Evolutionary conservation across 1,140 invertebrate genomes (phyloP).

Genomic region (Proctacanthus coquilletti): DNA sequence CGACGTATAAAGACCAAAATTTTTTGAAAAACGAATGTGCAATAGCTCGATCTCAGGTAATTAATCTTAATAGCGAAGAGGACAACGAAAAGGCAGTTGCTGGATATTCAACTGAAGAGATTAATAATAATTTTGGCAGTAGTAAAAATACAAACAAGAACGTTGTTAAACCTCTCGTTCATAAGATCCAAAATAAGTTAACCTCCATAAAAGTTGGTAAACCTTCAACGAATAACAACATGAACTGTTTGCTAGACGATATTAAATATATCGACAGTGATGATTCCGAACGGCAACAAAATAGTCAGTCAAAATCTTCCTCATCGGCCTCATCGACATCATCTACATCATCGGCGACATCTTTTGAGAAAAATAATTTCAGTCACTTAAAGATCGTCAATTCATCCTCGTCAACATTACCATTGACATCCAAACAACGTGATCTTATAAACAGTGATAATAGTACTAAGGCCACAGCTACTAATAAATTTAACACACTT

Average conservation of each 20-base stretch:
- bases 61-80: constrained; percentile 6
- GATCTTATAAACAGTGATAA: not conserved
- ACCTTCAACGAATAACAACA: constrained; percentile 5
- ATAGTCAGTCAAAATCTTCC: not conserved
- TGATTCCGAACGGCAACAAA: constrained; percentile 10
- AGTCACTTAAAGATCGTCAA: no score
- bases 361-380: no score
- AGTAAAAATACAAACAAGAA: not conserved
- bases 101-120: no score
- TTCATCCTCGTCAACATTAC: no score
- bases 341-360: not conserved
- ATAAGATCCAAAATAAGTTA: not conserved
- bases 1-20: constrained; percentile 20
- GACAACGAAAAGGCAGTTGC: no score
- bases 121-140: not conserved
- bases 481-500: constrained; percentile 4
- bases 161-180: not conserved
- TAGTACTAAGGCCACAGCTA: no score
- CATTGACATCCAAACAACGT: not conserved
- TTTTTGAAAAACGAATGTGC: constrained; percentile 27
- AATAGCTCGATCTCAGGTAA: constrained; percentile 24
- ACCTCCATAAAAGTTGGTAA: no score
- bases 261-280: constrained; percentile 29
- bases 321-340: no score
- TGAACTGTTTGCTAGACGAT: constrained; percentile 11